Evolutionary conservation across 1,140 invertebrate genomes (phyloP).

Genomic region (Drosophila erecta): DNA sequence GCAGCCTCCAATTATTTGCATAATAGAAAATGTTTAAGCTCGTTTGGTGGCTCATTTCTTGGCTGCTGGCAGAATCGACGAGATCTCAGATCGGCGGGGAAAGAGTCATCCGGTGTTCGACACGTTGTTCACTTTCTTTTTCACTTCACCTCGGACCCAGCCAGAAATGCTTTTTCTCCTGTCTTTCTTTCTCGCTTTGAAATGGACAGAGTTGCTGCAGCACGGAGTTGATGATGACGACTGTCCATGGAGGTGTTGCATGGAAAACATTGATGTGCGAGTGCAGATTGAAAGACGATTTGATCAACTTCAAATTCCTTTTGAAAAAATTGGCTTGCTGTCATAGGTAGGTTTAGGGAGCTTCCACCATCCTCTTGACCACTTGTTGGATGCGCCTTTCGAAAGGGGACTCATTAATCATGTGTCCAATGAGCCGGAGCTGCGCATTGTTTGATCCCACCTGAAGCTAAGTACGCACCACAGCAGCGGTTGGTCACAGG

Average conservation of each 20-base stretch:
- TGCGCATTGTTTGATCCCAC: conserved; percentile 32
- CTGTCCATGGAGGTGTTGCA: conserved; percentile 1
- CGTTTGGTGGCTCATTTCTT: conserved; percentile 24
- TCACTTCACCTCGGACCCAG: conserved; percentile 37
- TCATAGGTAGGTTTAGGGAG: too few relatives aligned
- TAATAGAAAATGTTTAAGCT: conserved; percentile 54
- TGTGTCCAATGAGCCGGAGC: conserved; percentile 3
- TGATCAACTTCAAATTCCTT: too few relatives aligned
- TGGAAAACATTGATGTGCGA: neutral
- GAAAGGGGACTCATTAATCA: conserved; percentile 34
- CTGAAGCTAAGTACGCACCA: conserved; percentile 60
- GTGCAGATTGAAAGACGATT: neutral
- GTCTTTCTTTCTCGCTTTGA: conserved; percentile 16
- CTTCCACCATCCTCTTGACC: conserved; percentile 13
- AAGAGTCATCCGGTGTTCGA: conserved; percentile 14
- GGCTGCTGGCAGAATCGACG: conserved; percentile 29
- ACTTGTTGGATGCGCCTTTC: conserved; percentile 21
- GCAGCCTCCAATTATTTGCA: conserved; percentile 41
- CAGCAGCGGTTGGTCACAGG: conserved; percentile 3
- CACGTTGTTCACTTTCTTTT: conserved; percentile 69
- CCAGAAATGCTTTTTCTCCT: neutral
- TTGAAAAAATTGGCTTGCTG: too few relatives aligned
- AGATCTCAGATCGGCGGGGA: conserved; percentile 4
- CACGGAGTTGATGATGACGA: conserved; percentile 11
- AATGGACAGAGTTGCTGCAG: conserved; percentile 19